Conservation (phyloP, 2,113 vertebrate species). For the Onychostoma macrolepis region DNA sequence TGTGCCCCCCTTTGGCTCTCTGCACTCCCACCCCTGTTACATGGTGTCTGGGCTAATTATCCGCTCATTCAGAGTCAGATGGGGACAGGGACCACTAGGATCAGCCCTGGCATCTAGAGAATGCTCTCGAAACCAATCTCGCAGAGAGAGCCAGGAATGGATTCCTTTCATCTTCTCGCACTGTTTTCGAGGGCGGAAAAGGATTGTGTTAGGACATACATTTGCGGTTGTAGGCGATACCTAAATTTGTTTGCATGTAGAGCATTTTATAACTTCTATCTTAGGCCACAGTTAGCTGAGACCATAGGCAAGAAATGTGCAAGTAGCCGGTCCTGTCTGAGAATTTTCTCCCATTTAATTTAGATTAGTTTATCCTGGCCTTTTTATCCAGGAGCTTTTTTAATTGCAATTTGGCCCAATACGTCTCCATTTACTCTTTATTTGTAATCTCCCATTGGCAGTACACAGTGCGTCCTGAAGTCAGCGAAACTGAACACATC, state of each 20-base stretch:
- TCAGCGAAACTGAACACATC: background rate
- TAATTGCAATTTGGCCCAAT: background rate
- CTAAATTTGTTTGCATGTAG: conserved; percentile 48
- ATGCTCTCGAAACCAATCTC: conserved; percentile 34
- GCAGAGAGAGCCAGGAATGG: background rate
- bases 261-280: background rate
- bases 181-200: conserved; percentile 63
- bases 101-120: conserved; percentile 63
- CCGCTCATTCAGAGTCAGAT: conserved; percentile 60
- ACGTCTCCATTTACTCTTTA: background rate
- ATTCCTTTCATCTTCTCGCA: conserved; percentile 70
- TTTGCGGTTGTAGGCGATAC: conserved; percentile 42
- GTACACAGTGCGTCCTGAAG: background rate
- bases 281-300: background rate
- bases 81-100: conserved; percentile 52
- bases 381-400: background rate
- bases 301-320: conserved; percentile 40
- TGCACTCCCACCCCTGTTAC: conserved; percentile 33
- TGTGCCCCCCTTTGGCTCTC: conserved; percentile 37
- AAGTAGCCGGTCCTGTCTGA: background rate
- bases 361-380: background rate
- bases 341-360: too few relatives aligned
- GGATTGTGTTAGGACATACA: conserved; percentile 66
- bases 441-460: background rate
- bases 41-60: conserved; percentile 52